Evolutionary conservation across 2,888 invertebrate genomes (phyloP).

Genomic region (Troilus luridus): DNA sequence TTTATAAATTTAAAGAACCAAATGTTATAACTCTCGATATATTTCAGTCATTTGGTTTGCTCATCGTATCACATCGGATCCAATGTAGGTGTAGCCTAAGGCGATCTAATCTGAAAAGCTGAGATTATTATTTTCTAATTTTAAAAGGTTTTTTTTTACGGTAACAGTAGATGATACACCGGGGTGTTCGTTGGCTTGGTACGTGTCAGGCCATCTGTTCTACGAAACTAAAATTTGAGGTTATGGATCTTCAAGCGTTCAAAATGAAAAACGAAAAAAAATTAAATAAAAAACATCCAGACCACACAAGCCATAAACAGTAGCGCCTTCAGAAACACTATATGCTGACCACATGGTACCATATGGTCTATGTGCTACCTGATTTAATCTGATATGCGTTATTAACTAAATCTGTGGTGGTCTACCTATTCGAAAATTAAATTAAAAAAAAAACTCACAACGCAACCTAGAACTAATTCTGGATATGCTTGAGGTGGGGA

Average conservation of each 20-base stretch:
- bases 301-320: background rate
- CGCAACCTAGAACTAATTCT: too few species aligned
- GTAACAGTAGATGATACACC: background rate
- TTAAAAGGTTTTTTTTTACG: background rate
- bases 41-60: too few species aligned
- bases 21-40: too few species aligned
- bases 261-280: background rate
- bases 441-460: background rate
- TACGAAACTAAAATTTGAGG: background rate
- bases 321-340: conserved; percentile 1
- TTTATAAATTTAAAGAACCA: too few species aligned
- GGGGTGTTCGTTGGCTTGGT: background rate
- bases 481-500: too few species aligned
- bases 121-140: background rate
- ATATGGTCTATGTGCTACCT: background rate
- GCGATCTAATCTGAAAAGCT: background rate
- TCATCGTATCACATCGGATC: too few species aligned
- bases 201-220: conserved; percentile 15
- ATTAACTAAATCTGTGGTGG: conserved; percentile 12
- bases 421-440: background rate
- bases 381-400: background rate
- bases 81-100: too few species aligned
- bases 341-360: background rate
- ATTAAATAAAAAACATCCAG: background rate
- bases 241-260: conserved; percentile 28